Evolutionary conservation across 1,140 invertebrate species (phyloP).

Genomic region (Heterodera schachtii): DNA sequence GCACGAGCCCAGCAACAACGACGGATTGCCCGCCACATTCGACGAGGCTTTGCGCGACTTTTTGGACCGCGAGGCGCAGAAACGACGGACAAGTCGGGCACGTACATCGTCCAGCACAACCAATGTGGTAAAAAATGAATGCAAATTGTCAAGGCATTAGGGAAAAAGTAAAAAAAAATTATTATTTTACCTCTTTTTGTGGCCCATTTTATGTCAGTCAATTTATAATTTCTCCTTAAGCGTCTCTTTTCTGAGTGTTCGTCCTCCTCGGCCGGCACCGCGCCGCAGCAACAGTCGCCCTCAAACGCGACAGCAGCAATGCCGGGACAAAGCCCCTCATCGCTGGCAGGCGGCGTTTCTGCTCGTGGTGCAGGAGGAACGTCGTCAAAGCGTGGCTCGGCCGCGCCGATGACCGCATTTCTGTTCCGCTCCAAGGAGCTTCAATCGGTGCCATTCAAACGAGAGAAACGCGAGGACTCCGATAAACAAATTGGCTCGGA

Average conservation of each 20-base stretch:
- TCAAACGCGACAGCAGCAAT: too few species aligned
- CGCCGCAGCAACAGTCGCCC: not conserved
- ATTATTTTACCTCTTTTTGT: too few species aligned
- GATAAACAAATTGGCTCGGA: not conserved
- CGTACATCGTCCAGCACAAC: not conserved
- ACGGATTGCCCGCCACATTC: slow-evolving; percentile 21
- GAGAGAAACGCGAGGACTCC: slow-evolving; percentile 8
- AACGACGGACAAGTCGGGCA: not conserved
- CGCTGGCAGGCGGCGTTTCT: not conserved
- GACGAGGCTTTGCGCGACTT: slow-evolving; percentile 23
- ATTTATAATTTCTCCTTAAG: not conserved
- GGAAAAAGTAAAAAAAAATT: too few species aligned
- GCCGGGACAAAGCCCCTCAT: not conserved
- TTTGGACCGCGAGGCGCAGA: slow-evolving; percentile 2
- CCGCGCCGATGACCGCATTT: slow-evolving; percentile 8
- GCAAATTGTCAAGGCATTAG: not conserved
- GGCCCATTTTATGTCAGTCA: not conserved
- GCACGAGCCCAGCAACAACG: not conserved
- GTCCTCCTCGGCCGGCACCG: slow-evolving; percentile 9
- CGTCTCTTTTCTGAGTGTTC: slow-evolving; percentile 33
- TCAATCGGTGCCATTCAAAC: slow-evolving; percentile 13
- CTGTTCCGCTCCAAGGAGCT: slow-evolving; percentile 27
- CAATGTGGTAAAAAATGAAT: not conserved
- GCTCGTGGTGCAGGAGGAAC: not conserved
- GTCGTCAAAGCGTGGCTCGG: slow-evolving; percentile 5